These are phyloP conservation scores for Phalanger gymnotis DNA, from an alignment of 2,797 vertebrate species.

Conservation along the genomic window DNA sequence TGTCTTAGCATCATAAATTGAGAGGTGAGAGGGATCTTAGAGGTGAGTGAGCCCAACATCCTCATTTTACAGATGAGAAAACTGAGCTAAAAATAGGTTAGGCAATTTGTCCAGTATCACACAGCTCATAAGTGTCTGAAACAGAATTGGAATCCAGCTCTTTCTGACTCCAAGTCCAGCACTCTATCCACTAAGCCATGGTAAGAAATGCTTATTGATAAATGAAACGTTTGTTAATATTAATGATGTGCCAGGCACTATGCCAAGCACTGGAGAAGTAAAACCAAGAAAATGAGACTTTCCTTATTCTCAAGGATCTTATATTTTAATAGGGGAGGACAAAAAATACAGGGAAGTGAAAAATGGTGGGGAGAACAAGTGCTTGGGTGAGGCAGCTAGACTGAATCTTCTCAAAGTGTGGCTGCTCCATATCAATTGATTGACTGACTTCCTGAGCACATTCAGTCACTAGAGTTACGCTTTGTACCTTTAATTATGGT, in stretches of 20 bases:
- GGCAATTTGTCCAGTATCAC: neutral
- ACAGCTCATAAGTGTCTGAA: neutral
- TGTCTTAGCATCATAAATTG: neutral
- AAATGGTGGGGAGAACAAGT: neutral
- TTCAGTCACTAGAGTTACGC: neutral
- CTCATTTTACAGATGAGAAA: neutral
- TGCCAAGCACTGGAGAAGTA: neutral
- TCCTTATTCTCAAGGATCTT: neutral
- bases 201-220: neutral
- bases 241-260: neutral
- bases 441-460: conserved; percentile 6
- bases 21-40: neutral
- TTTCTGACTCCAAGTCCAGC: neutral
- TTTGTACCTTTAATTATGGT: conserved; percentile 29
- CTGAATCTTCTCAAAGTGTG: neutral
- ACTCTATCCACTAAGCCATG: neutral
- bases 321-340: neutral
- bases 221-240: neutral
- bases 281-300: neutral
- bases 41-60: neutral
- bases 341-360: neutral
- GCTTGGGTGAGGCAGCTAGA: neutral
- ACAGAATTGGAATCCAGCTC: neutral
- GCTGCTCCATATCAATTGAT: neutral
- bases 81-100: neutral